A percentile compares a stretch with the other conserved stretches of the same genome.
These are phyloP conservation scores for Xenops minutus DNA, from an alignment of 2,797 vertebrate species.

Conservation along the genomic window DNA sequence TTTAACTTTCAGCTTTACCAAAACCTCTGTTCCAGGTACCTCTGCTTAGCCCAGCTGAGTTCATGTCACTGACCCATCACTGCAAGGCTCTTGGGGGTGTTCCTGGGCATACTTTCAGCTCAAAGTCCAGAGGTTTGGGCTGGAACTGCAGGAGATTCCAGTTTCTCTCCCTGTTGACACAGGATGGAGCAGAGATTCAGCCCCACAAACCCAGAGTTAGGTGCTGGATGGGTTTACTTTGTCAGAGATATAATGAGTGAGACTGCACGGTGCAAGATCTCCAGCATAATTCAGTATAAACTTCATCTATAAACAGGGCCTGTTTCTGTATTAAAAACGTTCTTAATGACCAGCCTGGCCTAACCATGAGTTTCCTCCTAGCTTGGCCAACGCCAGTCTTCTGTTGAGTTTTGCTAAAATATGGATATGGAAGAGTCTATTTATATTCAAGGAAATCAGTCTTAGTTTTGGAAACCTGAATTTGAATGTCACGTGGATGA, in stretches of 20 bases:
- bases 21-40: not conserved
- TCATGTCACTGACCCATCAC: not conserved
- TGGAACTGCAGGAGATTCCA: not conserved
- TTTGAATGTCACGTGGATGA: not conserved
- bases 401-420: not conserved
- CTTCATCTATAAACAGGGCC: not conserved
- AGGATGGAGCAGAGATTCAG: not conserved
- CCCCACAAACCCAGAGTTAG: accelerated
- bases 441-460: not conserved
- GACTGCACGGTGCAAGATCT: not conserved
- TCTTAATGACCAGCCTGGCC: not conserved
- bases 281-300: not conserved
- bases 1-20: not conserved
- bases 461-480: not conserved
- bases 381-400: not conserved
- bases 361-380: not conserved
- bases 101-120: not conserved
- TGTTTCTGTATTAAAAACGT: not conserved
- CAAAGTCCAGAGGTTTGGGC: not conserved
- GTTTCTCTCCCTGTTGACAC: not conserved
- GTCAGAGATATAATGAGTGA: not conserved
- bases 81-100: not conserved
- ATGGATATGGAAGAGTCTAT: not conserved
- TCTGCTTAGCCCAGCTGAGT: not conserved
- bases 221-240: not conserved